Evolutionary conservation across 1,140 invertebrate genomes (phyloP).

Genomic region (Bathynomus jamesi): DNA sequence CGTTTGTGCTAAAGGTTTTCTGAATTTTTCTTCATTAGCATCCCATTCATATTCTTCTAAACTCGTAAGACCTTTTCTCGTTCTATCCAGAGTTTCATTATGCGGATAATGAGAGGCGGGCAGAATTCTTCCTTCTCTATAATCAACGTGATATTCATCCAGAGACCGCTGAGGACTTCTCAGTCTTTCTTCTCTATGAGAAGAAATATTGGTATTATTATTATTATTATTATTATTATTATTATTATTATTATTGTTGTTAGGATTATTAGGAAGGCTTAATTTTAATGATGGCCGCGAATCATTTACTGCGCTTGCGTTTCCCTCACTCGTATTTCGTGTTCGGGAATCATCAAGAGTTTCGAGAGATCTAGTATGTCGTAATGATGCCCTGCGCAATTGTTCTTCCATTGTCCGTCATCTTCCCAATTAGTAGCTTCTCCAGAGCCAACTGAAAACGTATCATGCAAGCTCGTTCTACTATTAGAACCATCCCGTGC

Average conservation of each 20-base stretch:
- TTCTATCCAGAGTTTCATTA: constrained; percentile 39
- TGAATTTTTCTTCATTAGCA: constrained; percentile 43
- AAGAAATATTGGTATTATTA: too few relatives aligned
- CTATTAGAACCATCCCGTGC: constrained; percentile 23
- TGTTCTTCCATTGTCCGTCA: constrained; percentile 68
- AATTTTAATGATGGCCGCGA: constrained; percentile 51
- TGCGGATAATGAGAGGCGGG: constrained; percentile 12
- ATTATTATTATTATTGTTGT: background rate
- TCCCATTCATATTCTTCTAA: constrained; percentile 47
- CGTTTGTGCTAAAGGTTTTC: constrained; percentile 22
- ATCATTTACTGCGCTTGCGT: background rate
- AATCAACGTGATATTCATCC: constrained; percentile 38
- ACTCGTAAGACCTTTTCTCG: constrained; percentile 39
- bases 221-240: too few relatives aligned
- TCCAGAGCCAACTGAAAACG: constrained; percentile 1
- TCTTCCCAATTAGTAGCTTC: constrained; percentile 72
- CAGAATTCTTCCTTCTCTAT: constrained; percentile 24
- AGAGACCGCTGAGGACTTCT: constrained; percentile 47
- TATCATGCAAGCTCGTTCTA: constrained; percentile 17
- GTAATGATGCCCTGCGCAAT: constrained; percentile 62
- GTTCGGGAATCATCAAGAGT: constrained; percentile 49
- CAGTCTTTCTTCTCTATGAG: too few relatives aligned
- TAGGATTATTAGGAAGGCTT: constrained; percentile 35
- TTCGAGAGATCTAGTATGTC: constrained; percentile 56
- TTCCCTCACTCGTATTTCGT: background rate